Conservation (phyloP, 2,113 vertebrate genomes). For the Emydocephalus ijimae region DNA sequence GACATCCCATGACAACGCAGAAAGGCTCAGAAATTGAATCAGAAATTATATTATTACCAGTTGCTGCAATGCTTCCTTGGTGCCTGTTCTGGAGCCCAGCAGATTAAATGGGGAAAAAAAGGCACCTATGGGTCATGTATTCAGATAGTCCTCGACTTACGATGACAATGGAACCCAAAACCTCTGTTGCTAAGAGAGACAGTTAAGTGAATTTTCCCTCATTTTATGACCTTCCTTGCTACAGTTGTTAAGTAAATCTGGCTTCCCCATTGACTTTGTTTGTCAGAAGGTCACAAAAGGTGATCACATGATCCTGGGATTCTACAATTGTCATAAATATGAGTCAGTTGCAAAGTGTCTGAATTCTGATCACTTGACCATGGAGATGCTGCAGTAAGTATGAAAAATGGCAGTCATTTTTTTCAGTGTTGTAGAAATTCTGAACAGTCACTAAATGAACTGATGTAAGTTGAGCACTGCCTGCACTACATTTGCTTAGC, state of each 20-base stretch:
- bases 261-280: no score
- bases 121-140: not conserved
- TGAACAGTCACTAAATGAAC: no score
- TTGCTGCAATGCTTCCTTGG: not conserved
- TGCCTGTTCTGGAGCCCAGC: not conserved
- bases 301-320: not conserved
- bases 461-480: no score
- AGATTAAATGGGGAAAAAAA: not conserved
- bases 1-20: not conserved
- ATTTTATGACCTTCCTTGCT: not conserved
- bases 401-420: no score
- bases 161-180: not conserved
- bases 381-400: not conserved
- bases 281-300: not conserved
- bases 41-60: not conserved
- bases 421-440: no score
- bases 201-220: not conserved
- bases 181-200: not conserved
- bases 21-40: not conserved
- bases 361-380: not conserved
- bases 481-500: no score
- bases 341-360: not conserved
- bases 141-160: not conserved
- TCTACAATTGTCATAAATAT: not conserved
- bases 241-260: not conserved